phyloP scores from a whole-genome alignment of 2,888 invertebrate genomes.

The Pinctada fucata region DNA sequence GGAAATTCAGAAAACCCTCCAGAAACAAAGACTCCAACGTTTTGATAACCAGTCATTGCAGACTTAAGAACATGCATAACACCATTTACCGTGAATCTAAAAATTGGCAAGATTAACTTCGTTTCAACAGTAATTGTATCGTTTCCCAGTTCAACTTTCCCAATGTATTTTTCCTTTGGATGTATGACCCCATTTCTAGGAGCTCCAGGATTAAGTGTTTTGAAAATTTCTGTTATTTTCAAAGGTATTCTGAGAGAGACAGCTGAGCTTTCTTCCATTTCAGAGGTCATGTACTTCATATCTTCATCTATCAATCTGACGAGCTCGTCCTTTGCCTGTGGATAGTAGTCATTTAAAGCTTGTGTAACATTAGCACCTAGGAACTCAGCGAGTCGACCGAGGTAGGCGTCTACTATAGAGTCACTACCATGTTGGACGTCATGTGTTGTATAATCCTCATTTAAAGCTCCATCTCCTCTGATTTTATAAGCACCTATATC shows the following conservation, averaged over 20 bases:
- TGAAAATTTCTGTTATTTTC: not conserved
- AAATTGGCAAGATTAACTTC: not conserved
- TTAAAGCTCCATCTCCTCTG: not conserved
- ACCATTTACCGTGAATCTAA: not conserved
- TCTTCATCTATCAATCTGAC: not conserved
- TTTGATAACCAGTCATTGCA: not conserved
- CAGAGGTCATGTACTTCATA: constrained; percentile 1
- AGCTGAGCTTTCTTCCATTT: not conserved
- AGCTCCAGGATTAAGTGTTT: not conserved
- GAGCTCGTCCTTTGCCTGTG: not conserved
- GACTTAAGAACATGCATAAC: not conserved
- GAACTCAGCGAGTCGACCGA: not conserved
- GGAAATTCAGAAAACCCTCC: constrained; percentile 1
- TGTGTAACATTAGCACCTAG: not conserved
- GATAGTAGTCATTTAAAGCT: not conserved
- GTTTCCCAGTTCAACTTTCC: not conserved
- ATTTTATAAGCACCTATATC: not conserved
- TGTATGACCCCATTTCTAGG: not conserved
- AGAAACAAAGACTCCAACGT: not conserved
- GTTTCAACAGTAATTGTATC: not conserved
- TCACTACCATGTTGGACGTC: not conserved
- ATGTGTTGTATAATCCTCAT: not conserved
- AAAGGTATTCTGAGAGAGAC: not conserved
- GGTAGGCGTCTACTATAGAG: not conserved
- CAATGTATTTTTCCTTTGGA: not conserved